These are phyloP conservation scores for Rhagologus leucostigma DNA, from an alignment of 2,113 vertebrate genomes.

Conservation along the genomic window DNA sequence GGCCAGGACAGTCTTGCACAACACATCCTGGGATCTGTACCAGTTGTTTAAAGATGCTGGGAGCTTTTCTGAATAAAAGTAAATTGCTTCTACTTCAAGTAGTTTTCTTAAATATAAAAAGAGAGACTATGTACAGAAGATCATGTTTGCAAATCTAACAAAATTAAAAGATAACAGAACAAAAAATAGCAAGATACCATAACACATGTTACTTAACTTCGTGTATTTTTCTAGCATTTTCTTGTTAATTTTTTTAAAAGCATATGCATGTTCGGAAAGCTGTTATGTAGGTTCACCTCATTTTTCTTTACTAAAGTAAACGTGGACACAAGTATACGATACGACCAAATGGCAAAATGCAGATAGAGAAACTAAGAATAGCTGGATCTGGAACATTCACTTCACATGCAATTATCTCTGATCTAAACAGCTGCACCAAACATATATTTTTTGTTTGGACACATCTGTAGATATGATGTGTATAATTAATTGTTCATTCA, in stretches of 20 bases:
- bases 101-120: not conserved
- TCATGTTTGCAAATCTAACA: constrained; percentile 2
- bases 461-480: constrained; percentile 69
- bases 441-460: constrained; percentile 59
- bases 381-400: not conserved
- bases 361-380: not conserved
- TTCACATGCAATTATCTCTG: constrained; percentile 20
- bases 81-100: not conserved
- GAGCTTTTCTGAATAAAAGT: not conserved
- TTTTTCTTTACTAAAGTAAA: constrained; percentile 11
- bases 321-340: not conserved
- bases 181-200: not conserved
- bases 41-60: not conserved
- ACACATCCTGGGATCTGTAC: not conserved
- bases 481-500: constrained; percentile 74
- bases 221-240: not conserved
- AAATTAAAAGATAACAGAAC: not conserved
- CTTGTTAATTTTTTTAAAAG: not conserved
- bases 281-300: not conserved
- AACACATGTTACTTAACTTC: not conserved
- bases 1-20: not conserved
- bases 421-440: constrained; percentile 61
- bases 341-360: not conserved
- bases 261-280: not conserved
- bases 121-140: not conserved